Base-by-base conservation (phyloP, 2,888 invertebrate species). In the Thera obeliscata region DNA sequence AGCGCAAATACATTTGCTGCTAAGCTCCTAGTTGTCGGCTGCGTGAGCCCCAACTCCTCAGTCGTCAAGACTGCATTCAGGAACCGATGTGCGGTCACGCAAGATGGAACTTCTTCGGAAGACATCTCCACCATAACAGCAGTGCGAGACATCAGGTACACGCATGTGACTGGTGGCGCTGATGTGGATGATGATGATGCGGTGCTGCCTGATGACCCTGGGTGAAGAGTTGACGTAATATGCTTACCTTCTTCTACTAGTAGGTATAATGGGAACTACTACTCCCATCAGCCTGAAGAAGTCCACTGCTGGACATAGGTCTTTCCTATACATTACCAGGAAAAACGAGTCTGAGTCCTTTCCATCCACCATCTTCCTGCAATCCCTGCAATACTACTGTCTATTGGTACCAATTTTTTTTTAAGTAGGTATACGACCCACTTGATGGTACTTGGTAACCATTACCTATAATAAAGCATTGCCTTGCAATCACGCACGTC, bases 1-100 rank as follows among this genome's bases (percentile, higher is more conserved):
- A 99, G 90, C 0, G 98, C 96, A 84, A 99, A 99, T 6, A 98
- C 95, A 84, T 96, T 97, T 63, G 96, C 95, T n/a, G 97, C 97
- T 67, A 96, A 85, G 76, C 96, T 95, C 78, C 96, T 95, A 54
- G 97, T 95, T 69, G 97, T 96, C 2, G 95, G 93, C 80, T 95
- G 94, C 22, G 95, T 96, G 73, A 99, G 94, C 11, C 96, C 97
- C 78, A 99, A 91, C 84, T 98, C 97, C 69, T 96, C 95, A 6
- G 92, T 87, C 0, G 87, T 87, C 49, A 93, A 76, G 5, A 91
- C 84, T 0, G 91, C 92, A 57, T 85, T 88, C 0, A 93, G 80
- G 70, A 93, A 90, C 72, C 93, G 80, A 0, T 88, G 80, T 0
- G 93, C 81, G 0, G 91, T 89, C 58, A 93, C 93, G 57, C 87